Base-by-base conservation (phyloP, 2,797 vertebrate genomes). In the Pseudomugil tenellus region DNA sequence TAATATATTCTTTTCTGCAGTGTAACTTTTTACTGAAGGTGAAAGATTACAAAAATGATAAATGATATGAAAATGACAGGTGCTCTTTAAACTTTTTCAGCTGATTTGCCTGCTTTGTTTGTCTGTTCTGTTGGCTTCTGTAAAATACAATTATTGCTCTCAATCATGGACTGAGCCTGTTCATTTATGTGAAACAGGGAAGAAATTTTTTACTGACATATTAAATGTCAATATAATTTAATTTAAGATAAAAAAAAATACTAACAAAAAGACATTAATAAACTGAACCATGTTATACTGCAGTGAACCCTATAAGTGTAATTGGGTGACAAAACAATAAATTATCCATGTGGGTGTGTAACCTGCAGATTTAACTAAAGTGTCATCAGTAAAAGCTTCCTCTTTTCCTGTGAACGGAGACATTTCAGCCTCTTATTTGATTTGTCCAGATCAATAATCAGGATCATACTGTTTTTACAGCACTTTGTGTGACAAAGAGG, bases 361-460 rank as follows among this genome's bases (percentile, higher is more conserved):
- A 85, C 85, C 62, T 83, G 71, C 58, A 67, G 70, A 80, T 86
- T 84, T 76, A 90, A 85, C 75, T 84, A 79, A 87, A 70, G 72
- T 83, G 72, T 77, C 81, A 87, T 90, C 80, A 90, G 77, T 84
- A 67, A 87, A 72, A 80, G 78, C 87, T 85, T 89, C 83, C 84
- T 79, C 79, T 85, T 82, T 87, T 89, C 79, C 76, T 84, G 82
- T 73, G 74, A 86, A 85, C 64, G 79, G 74, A 80, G 72, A 80
- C 77, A 91, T 90, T 92, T 93, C 92, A 86, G 74, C 79, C 85
- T 86, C 84, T 92, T 88, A 93, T 94, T 92, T 89, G 89, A 93
- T 94, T 92, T 91, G 89, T 79, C 72, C 26, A 7, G 86, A 94
- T 95, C 92, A 92, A 92, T 93, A 85, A 93, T 91, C 81, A 82